Evolutionary conservation across 2,888 invertebrate species (phyloP).

Genomic region (Sinhomidia bicolor): DNA sequence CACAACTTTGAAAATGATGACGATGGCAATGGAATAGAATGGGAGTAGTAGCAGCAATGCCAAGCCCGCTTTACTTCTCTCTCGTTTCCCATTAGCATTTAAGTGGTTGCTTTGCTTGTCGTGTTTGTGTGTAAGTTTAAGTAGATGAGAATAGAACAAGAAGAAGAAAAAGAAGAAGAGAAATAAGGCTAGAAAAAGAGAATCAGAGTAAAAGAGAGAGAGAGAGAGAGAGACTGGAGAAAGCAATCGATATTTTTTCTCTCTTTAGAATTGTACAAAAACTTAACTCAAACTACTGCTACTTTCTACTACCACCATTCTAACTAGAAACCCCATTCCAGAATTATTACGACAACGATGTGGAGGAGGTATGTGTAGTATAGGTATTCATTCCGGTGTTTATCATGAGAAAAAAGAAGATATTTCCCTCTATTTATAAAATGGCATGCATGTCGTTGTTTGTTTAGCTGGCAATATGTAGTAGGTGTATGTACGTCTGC

Average conservation of each 20-base stretch:
- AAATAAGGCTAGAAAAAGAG: constrained; percentile 31
- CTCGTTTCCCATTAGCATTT: constrained; percentile 46
- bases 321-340: constrained; percentile 25
- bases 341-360: constrained; percentile 46
- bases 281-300: constrained; percentile 16
- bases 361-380: constrained; percentile 3
- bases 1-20: neutral
- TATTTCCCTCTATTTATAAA: constrained; percentile 26
- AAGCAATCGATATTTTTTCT: constrained; percentile 51
- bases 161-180: constrained; percentile 1
- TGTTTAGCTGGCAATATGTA: neutral
- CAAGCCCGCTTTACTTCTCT: constrained; percentile 34
- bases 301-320: neutral
- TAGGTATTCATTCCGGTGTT: constrained; percentile 25
- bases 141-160: constrained; percentile 13
- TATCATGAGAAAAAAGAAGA: constrained; percentile 11
- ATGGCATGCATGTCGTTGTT: constrained; percentile 1
- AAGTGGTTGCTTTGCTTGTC: constrained; percentile 46
- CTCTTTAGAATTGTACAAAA: constrained; percentile 37
- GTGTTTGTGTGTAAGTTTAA: constrained; percentile 24
- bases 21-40: neutral
- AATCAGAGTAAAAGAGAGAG: neutral
- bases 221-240: constrained; percentile 28
- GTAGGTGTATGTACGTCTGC: neutral
- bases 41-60: neutral